A percentile compares a stretch with the other conserved stretches of the same genome.
phyloP scores from a whole-genome alignment of 2,113 vertebrate species.

The Grus americana region DNA sequence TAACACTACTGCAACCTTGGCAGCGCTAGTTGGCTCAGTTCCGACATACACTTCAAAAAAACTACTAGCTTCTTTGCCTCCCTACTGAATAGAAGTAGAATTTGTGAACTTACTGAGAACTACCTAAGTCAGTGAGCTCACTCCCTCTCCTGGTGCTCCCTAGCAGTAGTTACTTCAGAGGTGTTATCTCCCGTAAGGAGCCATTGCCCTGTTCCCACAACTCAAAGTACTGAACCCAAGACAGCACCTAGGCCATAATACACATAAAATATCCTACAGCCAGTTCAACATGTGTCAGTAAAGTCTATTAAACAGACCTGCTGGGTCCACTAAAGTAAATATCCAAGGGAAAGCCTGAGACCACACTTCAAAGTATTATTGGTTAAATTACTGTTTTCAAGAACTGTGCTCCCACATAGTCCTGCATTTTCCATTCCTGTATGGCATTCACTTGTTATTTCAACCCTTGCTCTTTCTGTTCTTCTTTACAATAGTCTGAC shows the following conservation, averaged over 20 bases:
- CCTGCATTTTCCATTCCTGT: background rate
- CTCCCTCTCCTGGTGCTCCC: background rate
- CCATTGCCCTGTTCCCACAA: background rate
- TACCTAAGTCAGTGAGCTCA: background rate
- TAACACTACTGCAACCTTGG: background rate
- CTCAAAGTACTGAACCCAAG: background rate
- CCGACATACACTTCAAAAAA: background rate
- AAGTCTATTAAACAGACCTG: background rate
- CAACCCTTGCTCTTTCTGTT: background rate
- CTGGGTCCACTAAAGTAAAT: background rate
- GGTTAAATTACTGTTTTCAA: background rate
- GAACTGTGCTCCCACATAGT: background rate
- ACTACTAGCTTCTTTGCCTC: background rate
- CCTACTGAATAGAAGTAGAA: background rate
- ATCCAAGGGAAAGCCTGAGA: background rate
- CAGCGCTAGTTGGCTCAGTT: background rate
- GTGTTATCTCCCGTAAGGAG: background rate
- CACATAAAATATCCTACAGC: fast-evolving
- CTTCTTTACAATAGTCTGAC: background rate
- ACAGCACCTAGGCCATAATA: background rate
- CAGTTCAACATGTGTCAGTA: background rate
- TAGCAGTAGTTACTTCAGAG: background rate
- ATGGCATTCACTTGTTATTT: background rate
- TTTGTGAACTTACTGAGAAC: background rate
- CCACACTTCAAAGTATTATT: background rate